phyloP scores from a whole-genome alignment of 1,140 invertebrate genomes.

The Lethrus apterus region DNA sequence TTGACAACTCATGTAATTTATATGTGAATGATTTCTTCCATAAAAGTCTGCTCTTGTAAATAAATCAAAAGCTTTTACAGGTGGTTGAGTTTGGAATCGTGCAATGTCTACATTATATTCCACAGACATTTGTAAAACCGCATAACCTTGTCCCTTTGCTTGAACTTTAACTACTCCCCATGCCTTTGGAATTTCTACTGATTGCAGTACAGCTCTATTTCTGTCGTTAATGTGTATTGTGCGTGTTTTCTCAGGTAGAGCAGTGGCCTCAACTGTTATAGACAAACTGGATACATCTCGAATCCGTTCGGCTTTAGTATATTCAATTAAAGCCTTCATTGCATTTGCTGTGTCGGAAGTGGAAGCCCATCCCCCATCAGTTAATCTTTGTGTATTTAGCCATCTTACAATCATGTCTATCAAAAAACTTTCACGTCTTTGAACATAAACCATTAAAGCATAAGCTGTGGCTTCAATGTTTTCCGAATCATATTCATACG shows the following conservation, averaged over 20 bases:
- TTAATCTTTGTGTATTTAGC: constrained; percentile 84
- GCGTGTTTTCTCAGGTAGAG: constrained; percentile 51
- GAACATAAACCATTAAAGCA: constrained; percentile 81
- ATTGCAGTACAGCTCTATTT: constrained; percentile 69
- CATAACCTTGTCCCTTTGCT: constrained; percentile 84
- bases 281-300: constrained; percentile 80
- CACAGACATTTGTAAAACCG: constrained; percentile 88
- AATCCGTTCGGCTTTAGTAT: constrained; percentile 75
- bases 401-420: constrained; percentile 84
- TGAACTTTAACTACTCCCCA: constrained; percentile 89
- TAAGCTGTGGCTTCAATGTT: constrained; percentile 92
- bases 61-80: constrained; percentile 68
- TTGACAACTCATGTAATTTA: constrained; percentile 74
- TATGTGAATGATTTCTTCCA: constrained; percentile 90
- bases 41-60: constrained; percentile 64
- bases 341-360: constrained; percentile 85
- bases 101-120: constrained; percentile 88
- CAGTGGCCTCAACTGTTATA: constrained; percentile 77
- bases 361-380: constrained; percentile 91
- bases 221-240: constrained; percentile 63
- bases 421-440: constrained; percentile 64
- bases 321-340: constrained; percentile 83
- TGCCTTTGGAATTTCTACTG: constrained; percentile 77
- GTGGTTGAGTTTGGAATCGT: constrained; percentile 79
- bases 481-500: constrained; percentile 80